Evolutionary conservation across 2,113 vertebrate genomes (phyloP), one percentile per base, ranked within the genome.

Genomic region (Aphelocoma coerulescens): DNA sequence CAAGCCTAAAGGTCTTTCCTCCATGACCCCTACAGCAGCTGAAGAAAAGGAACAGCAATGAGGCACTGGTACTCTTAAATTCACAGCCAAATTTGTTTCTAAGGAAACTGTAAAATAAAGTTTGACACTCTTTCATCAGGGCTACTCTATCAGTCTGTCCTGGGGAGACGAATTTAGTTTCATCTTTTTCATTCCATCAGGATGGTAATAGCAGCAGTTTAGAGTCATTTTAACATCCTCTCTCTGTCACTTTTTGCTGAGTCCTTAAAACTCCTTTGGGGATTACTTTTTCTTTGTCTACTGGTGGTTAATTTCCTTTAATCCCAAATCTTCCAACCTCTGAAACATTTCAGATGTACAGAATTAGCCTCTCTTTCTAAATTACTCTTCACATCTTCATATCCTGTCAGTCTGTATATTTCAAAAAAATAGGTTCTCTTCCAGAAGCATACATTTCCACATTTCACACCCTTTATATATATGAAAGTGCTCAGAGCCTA

Each of bases 221-320:
- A 81, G 48, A 89, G 46, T 68, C 1, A 73, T 91, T 95, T 85
- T 85, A 89, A 66, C n/a, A 66, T 85, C 62, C 51, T 74, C 32
- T 68, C 83, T 77, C 4, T 83, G 89, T 81, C 67, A 80, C 46
- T 88, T 91, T 91, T 59, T 22, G n/a, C 62, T 17, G n/a, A 94
- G 37, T 79, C 14, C 46, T 85, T 94, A 89, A 76, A 94, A 94
- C 58, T 83, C 62, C 85, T 89, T 89, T 79, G 48, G 33, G 58
- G 85, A 95, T 95, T 96, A 90, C 66, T 95, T 79, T 94, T 73
- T 51, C n/a, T 93, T 94, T 95, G 89, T 91, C 78, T 74, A 66
- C 17, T 59, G 55, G 12, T 76, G 12, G 33, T 86, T 96, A 94
- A 91, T 83, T 93, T 84, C 30, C 43, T 79, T 83, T 88, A 95